Conservation (phyloP, 2,797 vertebrate species). For the Sebastolobus alascanus region DNA sequence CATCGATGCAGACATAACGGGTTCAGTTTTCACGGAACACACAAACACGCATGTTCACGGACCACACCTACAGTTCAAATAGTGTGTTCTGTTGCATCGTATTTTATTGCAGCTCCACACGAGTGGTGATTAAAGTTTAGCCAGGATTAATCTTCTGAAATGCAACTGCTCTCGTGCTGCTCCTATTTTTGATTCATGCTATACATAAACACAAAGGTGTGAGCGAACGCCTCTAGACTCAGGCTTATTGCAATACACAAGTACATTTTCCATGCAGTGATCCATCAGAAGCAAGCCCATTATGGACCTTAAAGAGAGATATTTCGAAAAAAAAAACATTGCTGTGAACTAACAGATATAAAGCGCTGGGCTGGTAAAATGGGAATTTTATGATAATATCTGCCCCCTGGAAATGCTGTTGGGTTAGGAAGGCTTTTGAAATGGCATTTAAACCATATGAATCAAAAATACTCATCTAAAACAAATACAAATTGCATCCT, state of each 20-base stretch:
- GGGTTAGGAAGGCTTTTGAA: conserved; percentile 37
- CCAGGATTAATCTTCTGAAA: conserved; percentile 11
- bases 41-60: neutral
- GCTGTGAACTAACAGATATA: conserved; percentile 37
- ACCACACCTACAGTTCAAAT: neutral
- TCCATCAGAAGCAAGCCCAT: conserved; percentile 46
- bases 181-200: conserved; percentile 10
- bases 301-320: conserved; percentile 46
- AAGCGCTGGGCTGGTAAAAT: conserved; percentile 45
- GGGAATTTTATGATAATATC: conserved; percentile 53
- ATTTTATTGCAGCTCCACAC: neutral
- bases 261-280: conserved; percentile 25
- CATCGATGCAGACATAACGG: neutral
- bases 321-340: neutral
- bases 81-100: neutral
- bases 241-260: conserved; percentile 27
- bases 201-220: conserved; percentile 25
- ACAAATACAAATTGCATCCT: conserved; percentile 33
- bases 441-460: conserved; percentile 47
- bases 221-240: conserved; percentile 11
- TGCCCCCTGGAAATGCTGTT: conserved; percentile 24
- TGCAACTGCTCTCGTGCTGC: neutral
- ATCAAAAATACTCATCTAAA: conserved; percentile 47
- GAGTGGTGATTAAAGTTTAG: conserved; percentile 9
- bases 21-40: neutral